A percentile compares a stretch with the other conserved stretches of the same genome.
These are phyloP conservation scores for Mormyrops attenuatus DNA, from an alignment of 2,797 vertebrate genomes.

Conservation along the genomic window DNA sequence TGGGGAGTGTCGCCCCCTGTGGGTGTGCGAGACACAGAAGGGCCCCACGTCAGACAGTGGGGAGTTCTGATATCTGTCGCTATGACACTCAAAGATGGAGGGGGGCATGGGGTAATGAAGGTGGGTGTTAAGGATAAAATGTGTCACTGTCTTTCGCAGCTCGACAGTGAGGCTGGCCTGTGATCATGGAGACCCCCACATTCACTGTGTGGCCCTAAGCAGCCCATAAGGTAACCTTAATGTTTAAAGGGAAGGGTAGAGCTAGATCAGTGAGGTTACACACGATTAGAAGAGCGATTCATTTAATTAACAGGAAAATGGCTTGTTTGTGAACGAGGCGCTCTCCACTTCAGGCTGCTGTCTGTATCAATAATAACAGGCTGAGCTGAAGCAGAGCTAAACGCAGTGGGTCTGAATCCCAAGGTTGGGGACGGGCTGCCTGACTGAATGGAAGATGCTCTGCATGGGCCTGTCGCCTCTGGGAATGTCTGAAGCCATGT, in stretches of 20 bases:
- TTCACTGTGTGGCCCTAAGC: neutral
- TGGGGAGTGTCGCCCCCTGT: neutral
- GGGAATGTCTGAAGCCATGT: neutral
- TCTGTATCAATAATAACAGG: neutral
- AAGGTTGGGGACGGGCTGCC: neutral
- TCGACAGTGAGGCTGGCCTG: neutral
- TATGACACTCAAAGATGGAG: neutral
- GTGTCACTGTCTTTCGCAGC: neutral
- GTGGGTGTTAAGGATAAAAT: neutral
- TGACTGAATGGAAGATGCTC: neutral
- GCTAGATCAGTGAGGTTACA: slow-evolving; percentile 13
- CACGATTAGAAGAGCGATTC: neutral
- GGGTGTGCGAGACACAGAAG: slow-evolving; percentile 10
- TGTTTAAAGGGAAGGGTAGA: neutral
- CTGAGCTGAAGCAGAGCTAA: neutral
- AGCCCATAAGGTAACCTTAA: slow-evolving; percentile 13
- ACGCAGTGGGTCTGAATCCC: neutral
- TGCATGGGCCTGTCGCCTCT: neutral
- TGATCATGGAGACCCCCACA: neutral
- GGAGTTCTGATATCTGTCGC: slow-evolving; percentile 11
- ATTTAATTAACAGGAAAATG: slow-evolving; percentile 1
- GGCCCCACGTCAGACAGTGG: neutral
- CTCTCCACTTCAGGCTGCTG: neutral
- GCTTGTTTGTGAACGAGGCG: neutral
- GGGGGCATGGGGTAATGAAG: neutral